Evolutionary conservation across 2,113 vertebrate genomes (phyloP).

Genomic region (Thamnophis sirtalis): DNA sequence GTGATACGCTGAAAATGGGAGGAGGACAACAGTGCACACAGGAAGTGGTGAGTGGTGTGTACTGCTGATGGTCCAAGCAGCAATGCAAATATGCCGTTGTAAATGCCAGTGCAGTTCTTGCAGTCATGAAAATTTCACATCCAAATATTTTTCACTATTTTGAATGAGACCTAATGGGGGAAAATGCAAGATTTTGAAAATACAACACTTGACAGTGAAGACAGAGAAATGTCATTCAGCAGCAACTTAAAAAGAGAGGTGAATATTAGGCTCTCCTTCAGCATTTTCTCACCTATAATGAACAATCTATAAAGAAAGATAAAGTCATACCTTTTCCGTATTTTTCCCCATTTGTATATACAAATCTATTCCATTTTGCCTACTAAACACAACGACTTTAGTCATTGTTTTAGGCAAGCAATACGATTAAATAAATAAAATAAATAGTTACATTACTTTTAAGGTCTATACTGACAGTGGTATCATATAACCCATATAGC

Average conservation of each 20-base stretch:
- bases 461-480: background rate
- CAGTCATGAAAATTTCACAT: background rate
- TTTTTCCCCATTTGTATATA: background rate
- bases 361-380: background rate
- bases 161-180: background rate
- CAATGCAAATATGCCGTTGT: background rate
- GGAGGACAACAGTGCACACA: background rate
- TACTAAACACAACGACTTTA: background rate
- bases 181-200: background rate
- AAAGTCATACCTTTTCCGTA: background rate
- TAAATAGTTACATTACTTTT: background rate
- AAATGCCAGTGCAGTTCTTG: background rate
- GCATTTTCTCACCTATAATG: background rate
- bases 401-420: background rate
- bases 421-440: background rate
- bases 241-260: background rate
- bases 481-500: background rate
- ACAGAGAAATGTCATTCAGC: background rate
- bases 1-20: background rate
- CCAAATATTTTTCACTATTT: background rate
- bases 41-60: background rate
- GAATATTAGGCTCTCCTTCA: background rate
- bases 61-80: background rate
- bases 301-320: background rate
- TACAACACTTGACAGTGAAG: constrained; percentile 15